phyloP scores from a whole-genome alignment of 2,113 vertebrate genomes.

The Marmota monax region DNA sequence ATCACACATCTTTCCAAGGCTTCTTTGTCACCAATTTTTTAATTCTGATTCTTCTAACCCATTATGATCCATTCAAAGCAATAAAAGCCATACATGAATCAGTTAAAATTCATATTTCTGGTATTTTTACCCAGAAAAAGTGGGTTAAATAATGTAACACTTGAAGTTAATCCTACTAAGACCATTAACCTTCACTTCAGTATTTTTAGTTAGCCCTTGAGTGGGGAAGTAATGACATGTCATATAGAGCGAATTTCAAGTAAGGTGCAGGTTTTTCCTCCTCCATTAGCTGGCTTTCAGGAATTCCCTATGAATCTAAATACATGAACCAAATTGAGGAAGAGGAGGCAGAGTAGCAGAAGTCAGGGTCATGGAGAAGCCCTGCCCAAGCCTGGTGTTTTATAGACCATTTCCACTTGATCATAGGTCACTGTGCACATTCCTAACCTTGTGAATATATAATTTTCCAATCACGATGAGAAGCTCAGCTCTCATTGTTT shows the following conservation, averaged over 20 bases:
- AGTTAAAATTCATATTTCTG: not conserved
- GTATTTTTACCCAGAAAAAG: not conserved
- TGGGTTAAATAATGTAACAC: not conserved
- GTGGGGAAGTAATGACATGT: no score
- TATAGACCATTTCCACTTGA: not conserved
- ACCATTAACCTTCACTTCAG: not conserved
- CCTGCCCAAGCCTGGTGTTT: not conserved
- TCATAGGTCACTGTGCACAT: not conserved
- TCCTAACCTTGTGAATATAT: not conserved
- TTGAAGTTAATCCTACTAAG: not conserved
- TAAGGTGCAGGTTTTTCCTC: not conserved
- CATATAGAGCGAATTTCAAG: not conserved
- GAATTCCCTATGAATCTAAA: not conserved
- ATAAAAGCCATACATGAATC: not conserved
- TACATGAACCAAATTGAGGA: not conserved
- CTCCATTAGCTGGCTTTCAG: not conserved
- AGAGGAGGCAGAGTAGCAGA: not conserved
- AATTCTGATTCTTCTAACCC: not conserved
- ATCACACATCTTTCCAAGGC: not conserved
- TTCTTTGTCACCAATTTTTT: not conserved
- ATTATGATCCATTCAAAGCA: not conserved
- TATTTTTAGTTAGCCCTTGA: not conserved
- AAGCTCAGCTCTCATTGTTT: not conserved
- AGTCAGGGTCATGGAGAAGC: not conserved
- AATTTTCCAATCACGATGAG: not conserved